A percentile compares a stretch with the other conserved stretches of the same genome.
phyloP scores from a whole-genome alignment of 2,113 vertebrate species.

The Zosterops lateralis region DNA sequence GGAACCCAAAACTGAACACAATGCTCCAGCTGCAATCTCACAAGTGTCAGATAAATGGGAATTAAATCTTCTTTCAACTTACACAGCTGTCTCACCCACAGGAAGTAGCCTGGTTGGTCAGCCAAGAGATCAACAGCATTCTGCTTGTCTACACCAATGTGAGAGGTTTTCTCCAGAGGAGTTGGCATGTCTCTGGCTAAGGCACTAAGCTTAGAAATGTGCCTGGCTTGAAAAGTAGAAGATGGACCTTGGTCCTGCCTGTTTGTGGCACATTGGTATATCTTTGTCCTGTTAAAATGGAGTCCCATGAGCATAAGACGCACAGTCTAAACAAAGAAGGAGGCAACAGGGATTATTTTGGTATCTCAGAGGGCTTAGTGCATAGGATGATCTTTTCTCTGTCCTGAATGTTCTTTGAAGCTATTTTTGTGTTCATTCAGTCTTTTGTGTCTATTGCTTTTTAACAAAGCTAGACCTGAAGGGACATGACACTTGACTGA shows the following conservation, averaged over 20 bases:
- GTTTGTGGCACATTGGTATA: rapidly evolving
- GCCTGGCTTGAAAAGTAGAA: not conserved
- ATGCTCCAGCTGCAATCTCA: not conserved
- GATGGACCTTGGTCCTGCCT: not conserved
- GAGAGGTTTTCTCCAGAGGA: not conserved
- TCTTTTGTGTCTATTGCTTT: not conserved
- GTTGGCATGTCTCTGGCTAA: not conserved
- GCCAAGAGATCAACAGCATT: not conserved
- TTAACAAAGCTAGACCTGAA: not conserved
- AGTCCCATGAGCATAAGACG: rapidly evolving
- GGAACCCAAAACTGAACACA: not conserved
- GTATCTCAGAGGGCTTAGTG: not conserved
- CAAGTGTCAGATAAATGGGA: not conserved
- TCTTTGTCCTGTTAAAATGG: not conserved
- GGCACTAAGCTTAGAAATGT: not conserved
- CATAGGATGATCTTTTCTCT: not conserved
- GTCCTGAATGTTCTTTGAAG: not conserved
- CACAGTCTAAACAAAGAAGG: not conserved
- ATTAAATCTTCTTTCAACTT: not conserved
- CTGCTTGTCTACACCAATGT: not conserved
- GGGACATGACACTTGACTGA: not conserved
- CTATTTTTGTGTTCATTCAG: not conserved
- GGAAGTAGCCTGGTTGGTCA: not conserved
- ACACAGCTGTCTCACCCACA: not conserved
- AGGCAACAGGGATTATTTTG: not conserved